These are phyloP conservation scores for Heliconius charithonia DNA, from an alignment of 2,888 invertebrate species.

Conservation along the genomic window DNA sequence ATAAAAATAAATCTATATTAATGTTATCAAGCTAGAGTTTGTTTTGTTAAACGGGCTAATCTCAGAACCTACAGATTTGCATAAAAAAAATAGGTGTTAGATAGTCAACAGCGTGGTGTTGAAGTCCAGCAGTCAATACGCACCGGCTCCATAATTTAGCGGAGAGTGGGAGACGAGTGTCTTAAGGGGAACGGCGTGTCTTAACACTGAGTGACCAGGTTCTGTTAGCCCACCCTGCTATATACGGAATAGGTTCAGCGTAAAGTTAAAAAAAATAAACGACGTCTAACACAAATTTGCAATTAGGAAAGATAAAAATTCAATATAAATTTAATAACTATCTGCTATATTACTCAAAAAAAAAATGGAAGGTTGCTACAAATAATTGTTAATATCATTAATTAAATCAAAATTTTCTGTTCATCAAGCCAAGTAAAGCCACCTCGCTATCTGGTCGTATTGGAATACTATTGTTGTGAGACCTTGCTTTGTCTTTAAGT, in stretches of 20 bases:
- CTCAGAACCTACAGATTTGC: no score
- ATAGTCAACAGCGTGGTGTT: no score
- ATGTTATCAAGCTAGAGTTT: no score
- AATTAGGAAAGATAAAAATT: neutral
- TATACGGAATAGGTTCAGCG: no score
- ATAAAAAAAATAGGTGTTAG: no score
- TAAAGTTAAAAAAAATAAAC: neutral
- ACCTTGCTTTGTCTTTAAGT: slow-evolving; percentile 44
- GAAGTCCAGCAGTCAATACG: no score
- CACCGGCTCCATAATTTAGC: no score
- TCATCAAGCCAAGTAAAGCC: slow-evolving; percentile 37
- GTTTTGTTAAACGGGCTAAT: no score
- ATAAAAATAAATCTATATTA: neutral
- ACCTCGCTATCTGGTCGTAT: slow-evolving; percentile 36
- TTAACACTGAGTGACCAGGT: no score
- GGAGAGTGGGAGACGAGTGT: no score
- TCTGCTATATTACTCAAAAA: neutral
- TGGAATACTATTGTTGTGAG: slow-evolving; percentile 41
- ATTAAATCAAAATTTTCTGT: slow-evolving; percentile 31
- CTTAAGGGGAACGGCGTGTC: no score
- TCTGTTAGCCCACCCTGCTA: no score
- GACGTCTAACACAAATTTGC: neutral
- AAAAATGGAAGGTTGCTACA: slow-evolving; percentile 26
- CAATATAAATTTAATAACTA: neutral
- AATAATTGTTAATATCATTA: slow-evolving; percentile 28